Percentiles rank a stretch among this genome's conserved stretches.
These are phyloP conservation scores for Choristoneura rosaceana DNA, from an alignment of 2,888 invertebrate genomes.

Conservation along the genomic window DNA sequence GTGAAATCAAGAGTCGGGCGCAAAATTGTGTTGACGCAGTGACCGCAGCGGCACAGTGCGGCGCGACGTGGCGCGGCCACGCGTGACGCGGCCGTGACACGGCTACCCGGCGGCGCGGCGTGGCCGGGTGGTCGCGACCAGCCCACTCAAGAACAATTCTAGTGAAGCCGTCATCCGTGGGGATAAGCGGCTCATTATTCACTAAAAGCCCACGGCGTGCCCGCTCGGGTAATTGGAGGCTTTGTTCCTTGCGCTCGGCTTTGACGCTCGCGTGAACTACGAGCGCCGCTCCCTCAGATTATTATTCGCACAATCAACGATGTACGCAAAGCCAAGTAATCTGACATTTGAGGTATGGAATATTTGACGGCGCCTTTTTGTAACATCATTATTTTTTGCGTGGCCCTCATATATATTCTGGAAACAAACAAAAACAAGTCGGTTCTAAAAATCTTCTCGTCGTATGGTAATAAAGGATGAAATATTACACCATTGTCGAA, in stretches of 20 bases:
- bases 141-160: constrained; percentile 76
- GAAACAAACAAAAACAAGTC: constrained; percentile 53
- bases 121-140: constrained; percentile 65
- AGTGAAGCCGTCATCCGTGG: constrained; percentile 76
- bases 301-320: constrained; percentile 80
- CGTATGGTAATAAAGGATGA: constrained; percentile 51
- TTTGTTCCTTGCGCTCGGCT: constrained; percentile 81
- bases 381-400: constrained; percentile 59
- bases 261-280: constrained; percentile 73
- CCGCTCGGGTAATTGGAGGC: constrained; percentile 82
- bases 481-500: constrained; percentile 56
- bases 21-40: constrained; percentile 76
- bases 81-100: constrained; percentile 41
- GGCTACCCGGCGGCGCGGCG: constrained; percentile 37
- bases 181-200: constrained; percentile 84
- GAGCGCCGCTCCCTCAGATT: constrained; percentile 64
- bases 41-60: constrained; percentile 55
- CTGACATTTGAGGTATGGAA: constrained; percentile 75
- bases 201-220: constrained; percentile 84
- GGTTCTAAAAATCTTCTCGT: constrained; percentile 44
- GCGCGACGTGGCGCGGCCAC: constrained; percentile 35
- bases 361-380: constrained; percentile 67
- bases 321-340: constrained; percentile 72
- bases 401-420: constrained; percentile 53
- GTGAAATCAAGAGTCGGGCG: constrained; percentile 62